Evolutionary conservation across 2,113 vertebrate species (phyloP), one percentile per base, ranked within the genome.

Genomic region (Psilopsiagon aymara): DNA sequence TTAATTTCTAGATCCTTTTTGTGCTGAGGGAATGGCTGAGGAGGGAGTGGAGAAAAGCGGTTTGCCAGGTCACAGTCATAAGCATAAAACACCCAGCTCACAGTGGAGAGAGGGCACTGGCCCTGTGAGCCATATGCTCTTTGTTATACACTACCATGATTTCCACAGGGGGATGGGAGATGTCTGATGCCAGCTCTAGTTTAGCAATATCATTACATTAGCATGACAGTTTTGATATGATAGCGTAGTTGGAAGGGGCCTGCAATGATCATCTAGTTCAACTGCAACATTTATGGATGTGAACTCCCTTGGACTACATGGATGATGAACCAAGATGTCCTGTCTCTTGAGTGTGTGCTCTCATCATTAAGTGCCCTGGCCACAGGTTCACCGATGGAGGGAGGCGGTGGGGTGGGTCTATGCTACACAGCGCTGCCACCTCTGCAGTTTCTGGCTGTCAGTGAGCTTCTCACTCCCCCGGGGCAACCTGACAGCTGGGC

Each of bases 401-500:
- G 23, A 84, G 47, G 9, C 2, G 2, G 18, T 39, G 27, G n/a
- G 27, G 9, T 21, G 27, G 15, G 27, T 17, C n/a, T 35, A 43
- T 39, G n/a, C 35, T 67, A 19, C 3, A 9, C 3, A 9, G n/a
- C 4, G 15, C n/a, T 60, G 25, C 7, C 18, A 37, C 10, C 18
- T 10, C 23, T 0, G 2, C 16, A 69, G 7, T 39, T 71, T 20
- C 49, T 44, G 9, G 11, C 27, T 3, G 1, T 16, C 12, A n/a
- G 47, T 2, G 2, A 46, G 27, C 1, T 84, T 19, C 31, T 49
- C 16, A 23, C 3, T 23, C 4, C 5, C 27, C 28, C 46, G 6
- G 19, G 10, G 10, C 20, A 64, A 8, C 37, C 49, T 39, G 41
- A 23, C 23, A 31, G 6, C 13, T 51, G 47, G 17, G 15, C 8